Base-by-base conservation (phyloP, 2,797 vertebrate genomes). In the Falco columbarius region DNA sequence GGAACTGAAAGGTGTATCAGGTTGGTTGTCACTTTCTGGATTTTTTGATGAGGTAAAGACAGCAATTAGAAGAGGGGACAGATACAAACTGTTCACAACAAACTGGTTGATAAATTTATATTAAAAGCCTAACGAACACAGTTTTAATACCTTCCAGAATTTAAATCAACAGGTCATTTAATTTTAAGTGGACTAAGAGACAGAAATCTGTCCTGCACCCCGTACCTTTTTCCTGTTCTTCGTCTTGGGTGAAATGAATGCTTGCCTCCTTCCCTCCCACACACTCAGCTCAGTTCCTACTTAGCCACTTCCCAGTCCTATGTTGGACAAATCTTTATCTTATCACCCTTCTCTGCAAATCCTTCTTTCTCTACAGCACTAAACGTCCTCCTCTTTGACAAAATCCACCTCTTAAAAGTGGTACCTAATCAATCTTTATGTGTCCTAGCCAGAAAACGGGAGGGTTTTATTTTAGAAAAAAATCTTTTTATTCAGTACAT, bases 271-370 rank as follows among this genome's bases (percentile, higher is more conserved):
- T 83, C 89, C 91, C 70, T 90, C 90, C 88, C 85, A 93, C 87
- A 81, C 49, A 10, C 52, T 92, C 82, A 70, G 80, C 80, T 91
- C 71, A 42, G 73, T 75, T 92, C 82, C 73, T 62, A 89, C 73
- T 94, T 73, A 96, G 83, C 82, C 95, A 80, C 74, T 91, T 97
- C 90, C 82, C 59, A 85, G 86, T 59, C 88, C 70, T 89, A 40
- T 73, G 96, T 92, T 85, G 76, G 66, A 82, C 81, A 86, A 91
- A 85, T 59, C 80, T 90, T 89, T 95, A 88, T 91, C 87, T 97
- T 95, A 90, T 75, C 89, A 63, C 46, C 38, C 40, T 94, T 86
- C 75, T 87, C 54, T 81, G 49, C 32, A 95, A 96, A 91, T 91
- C 77, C 65, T 76, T 89, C 49, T 88, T 88, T 70, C 72, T 95